Base-by-base conservation (phyloP, 2,797 vertebrate species). In the Leptoclinus maculatus region DNA sequence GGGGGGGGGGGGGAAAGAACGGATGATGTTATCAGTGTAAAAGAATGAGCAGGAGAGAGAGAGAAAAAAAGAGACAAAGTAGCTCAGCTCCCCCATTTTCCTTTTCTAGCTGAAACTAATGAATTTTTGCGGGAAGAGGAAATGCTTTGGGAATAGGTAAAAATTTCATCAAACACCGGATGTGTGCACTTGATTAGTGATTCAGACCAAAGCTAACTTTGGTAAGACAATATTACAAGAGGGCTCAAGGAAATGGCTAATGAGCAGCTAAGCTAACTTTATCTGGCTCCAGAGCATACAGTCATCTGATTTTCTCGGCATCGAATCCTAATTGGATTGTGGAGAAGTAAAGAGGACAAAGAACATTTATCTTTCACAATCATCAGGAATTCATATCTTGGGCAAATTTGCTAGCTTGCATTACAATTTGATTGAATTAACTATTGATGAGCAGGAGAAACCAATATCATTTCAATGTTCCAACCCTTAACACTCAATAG, bases 91-190 rank as follows among this genome's bases (percentile, higher is more conserved):
- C 64, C 74, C 75, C 57, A 17, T 82, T 83, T 91, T 80, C 43
- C 64, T 79, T 66, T 71, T 49, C 16, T 36, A 13, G 62, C 80
- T 91, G 87, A 90, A 90, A 91, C 80, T 87, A 92, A 91, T 88
- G 87, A 89, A 86, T 89, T 89, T 90, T 82, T 87, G 71, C 53
- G 7, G 81, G 68, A 74, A 72, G 83, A 91, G 90, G 87, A 93
- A 93, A 90, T 89, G 85, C 86, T 90, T 91, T 85, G 84, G 91
- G 86, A 91, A 92, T 85, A 89, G 86, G 91, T 89, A 79, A 87
- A 88, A 90, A 89, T 90, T 63, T 93, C 89, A 93, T 94, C 87
- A 94, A 94, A 93, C 87, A 88, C 80, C 89, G 82, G 89, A 92
- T 92, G 88, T 94, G 86, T 92, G 87, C 83, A 56, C 74, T 93